phyloP scores from a whole-genome alignment of 2,888 invertebrate genomes.

The Rotaria sp. region DNA sequence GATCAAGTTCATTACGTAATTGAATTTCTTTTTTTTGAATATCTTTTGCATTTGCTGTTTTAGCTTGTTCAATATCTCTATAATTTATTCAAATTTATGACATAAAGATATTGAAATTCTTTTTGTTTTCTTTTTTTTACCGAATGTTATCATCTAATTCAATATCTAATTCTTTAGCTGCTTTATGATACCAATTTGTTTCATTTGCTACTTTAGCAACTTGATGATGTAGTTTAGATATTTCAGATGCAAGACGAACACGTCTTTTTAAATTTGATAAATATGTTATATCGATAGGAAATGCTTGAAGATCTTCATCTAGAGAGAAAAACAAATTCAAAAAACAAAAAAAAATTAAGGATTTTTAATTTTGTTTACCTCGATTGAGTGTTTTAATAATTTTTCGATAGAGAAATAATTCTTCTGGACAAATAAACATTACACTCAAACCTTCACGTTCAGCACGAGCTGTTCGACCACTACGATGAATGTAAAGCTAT shows the following conservation, averaged over 20 bases:
- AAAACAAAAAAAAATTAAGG: neutral
- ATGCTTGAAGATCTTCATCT: conserved; percentile 75
- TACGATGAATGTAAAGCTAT: conserved; percentile 80
- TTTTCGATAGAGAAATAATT: conserved; percentile 68
- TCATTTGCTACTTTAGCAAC: conserved; percentile 56
- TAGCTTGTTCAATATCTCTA: conserved; percentile 1
- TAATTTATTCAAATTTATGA: neutral
- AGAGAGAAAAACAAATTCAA: conserved; percentile 42
- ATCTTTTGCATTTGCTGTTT: neutral
- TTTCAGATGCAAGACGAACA: conserved; percentile 69
- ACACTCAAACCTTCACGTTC: conserved; percentile 79
- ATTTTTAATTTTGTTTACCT: conserved; percentile 58
- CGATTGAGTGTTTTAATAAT: conserved; percentile 75
- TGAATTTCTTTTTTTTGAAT: neutral
- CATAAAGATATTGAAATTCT: neutral
- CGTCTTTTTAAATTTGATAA: conserved; percentile 66
- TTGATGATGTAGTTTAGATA: conserved; percentile 70
- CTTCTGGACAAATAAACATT: conserved; percentile 79
- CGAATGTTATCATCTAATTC: conserved; percentile 63
- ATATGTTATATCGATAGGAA: conserved; percentile 67
- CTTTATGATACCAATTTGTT: conserved; percentile 75
- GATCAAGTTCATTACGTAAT: conserved; percentile 7
- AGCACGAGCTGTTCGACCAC: conserved; percentile 89
- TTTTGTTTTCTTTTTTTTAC: neutral
- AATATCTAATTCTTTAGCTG: conserved; percentile 77